These are phyloP conservation scores for Hephaestus fuliginosus DNA, from an alignment of 2,797 vertebrate genomes.

Conservation along the genomic window DNA sequence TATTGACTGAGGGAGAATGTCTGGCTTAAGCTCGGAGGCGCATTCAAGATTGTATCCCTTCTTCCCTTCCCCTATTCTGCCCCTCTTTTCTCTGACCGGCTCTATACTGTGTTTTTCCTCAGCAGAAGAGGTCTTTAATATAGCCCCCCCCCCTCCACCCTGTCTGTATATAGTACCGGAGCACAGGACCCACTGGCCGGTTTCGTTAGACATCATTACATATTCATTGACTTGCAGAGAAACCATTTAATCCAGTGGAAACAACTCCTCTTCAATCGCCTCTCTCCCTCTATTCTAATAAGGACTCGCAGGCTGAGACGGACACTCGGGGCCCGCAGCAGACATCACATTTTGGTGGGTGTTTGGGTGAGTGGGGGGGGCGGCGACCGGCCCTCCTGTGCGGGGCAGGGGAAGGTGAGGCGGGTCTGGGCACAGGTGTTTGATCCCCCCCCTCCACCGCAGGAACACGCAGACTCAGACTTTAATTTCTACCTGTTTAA, in stretches of 20 bases:
- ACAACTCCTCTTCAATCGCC: constrained; percentile 76
- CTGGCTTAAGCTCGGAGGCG: constrained; percentile 71
- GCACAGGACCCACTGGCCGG: constrained; percentile 51
- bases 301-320: constrained; percentile 56
- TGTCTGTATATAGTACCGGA: constrained; percentile 25
- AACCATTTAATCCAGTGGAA: constrained; percentile 83
- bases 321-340: constrained; percentile 36
- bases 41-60: constrained; percentile 77
- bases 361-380: constrained; percentile 4
- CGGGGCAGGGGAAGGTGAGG: constrained; percentile 9
- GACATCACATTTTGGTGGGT: constrained; percentile 38
- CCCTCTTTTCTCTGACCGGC: constrained; percentile 37
- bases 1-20: constrained; percentile 71
- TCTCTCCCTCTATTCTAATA: constrained; percentile 63
- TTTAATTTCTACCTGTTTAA: constrained; percentile 3
- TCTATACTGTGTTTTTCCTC: constrained; percentile 57
- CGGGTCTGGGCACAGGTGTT: constrained; percentile 59
- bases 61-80: constrained; percentile 45
- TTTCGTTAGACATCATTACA: constrained; percentile 82
- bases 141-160: constrained; percentile 9
- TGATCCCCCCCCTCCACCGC: too few species aligned
- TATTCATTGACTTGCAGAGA: constrained; percentile 85
- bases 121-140: constrained; percentile 66
- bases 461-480: neutral
- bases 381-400: constrained; percentile 22